phyloP scores from a whole-genome alignment of 2,113 vertebrate species.

The Mormyrus lacerda region DNA sequence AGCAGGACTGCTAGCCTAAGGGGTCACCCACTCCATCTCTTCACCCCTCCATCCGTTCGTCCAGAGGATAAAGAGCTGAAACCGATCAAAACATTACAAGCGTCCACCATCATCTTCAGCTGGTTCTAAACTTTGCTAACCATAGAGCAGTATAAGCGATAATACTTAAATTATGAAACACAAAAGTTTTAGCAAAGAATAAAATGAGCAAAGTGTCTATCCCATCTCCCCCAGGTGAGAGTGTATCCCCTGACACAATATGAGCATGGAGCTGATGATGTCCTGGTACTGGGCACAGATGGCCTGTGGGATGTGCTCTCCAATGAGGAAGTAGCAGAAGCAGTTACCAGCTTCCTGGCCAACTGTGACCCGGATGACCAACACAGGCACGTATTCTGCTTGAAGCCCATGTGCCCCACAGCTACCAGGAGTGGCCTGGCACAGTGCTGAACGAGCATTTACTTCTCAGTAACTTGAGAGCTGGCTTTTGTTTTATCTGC shows the following conservation, averaged over 20 bases:
- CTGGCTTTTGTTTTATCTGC: background rate
- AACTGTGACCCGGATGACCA: conserved; percentile 95
- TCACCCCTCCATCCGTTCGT: background rate
- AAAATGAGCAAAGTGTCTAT: background rate
- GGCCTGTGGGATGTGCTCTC: conserved; percentile 95
- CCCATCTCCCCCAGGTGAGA: conserved; percentile 65
- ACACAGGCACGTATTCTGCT: conserved; percentile 68
- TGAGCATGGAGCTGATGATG: conserved; percentile 82
- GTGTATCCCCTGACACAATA: conserved; percentile 76
- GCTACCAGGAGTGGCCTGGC: background rate
- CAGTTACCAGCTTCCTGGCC: conserved; percentile 80
- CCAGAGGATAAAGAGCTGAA: background rate
- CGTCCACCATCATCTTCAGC: background rate
- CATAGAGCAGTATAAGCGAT: background rate
- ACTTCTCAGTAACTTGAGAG: conserved; percentile 6
- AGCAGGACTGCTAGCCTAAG: background rate
- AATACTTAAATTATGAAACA: background rate
- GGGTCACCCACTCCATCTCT: background rate
- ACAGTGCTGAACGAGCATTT: conserved; percentile 34
- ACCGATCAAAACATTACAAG: background rate
- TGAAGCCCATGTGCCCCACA: conserved; percentile 20
- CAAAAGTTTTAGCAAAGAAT: background rate
- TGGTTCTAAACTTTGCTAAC: background rate
- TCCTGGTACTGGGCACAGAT: conserved; percentile 87
- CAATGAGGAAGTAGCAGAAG: conserved; percentile 90